phyloP scores from a whole-genome alignment of 1,140 invertebrate genomes.

The Eriocheir sinensis region DNA sequence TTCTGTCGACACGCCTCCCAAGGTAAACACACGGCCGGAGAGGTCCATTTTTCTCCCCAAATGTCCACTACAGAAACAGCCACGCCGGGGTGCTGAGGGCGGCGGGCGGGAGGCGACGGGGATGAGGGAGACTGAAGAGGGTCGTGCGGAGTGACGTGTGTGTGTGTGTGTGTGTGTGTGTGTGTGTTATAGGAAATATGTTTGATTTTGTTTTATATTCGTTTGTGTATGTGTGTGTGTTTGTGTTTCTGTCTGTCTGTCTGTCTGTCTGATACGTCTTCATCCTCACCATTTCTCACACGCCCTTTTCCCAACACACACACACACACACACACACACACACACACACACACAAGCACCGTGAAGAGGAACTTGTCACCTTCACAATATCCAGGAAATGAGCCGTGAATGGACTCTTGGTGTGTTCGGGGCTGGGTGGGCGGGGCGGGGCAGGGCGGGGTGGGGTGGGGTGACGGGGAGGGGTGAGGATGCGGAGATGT shows the following conservation, averaged over 20 bases:
- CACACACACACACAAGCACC: neutral
- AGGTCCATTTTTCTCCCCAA: conserved; percentile 54
- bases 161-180: conserved; percentile 22
- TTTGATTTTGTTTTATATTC: no score
- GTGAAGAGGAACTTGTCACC: conserved; percentile 43
- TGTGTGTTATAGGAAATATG: no score
- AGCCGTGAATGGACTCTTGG: conserved; percentile 45
- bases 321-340: conserved; percentile 20
- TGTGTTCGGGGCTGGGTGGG: neutral
- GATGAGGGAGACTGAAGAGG: neutral
- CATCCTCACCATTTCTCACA: no score
- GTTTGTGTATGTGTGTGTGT: no score
- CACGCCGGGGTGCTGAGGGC: conserved; percentile 36
- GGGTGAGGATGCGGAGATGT: neutral
- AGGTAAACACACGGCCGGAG: conserved; percentile 48
- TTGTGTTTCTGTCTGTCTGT: no score
- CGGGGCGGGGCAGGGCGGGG: neutral
- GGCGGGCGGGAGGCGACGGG: neutral
- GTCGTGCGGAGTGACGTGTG: neutral
- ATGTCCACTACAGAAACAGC: conserved; percentile 50
- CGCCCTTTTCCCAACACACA: no score
- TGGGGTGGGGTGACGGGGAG: neutral
- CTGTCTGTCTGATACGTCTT: no score
- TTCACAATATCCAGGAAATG: conserved; percentile 60
- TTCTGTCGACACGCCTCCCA: conserved; percentile 29